A percentile compares a stretch with the other conserved stretches of the same genome.
These are phyloP conservation scores for Agonopterix alstromeriana DNA, from an alignment of 2,888 invertebrate genomes.

Conservation along the genomic window DNA sequence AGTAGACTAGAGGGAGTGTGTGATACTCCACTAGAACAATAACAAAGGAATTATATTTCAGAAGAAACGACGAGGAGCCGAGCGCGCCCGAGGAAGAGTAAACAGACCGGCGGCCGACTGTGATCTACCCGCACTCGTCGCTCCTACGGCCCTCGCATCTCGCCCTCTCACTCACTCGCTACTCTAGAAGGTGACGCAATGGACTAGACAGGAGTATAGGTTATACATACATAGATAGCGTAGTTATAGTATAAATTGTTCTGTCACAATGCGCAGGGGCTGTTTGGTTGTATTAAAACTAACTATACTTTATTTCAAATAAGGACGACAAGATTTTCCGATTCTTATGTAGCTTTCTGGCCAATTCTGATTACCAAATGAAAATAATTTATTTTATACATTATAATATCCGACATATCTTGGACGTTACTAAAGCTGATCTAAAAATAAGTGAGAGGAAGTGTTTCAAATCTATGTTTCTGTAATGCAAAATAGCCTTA, in stretches of 20 bases:
- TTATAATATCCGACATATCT: too few species aligned
- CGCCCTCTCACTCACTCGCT: not conserved
- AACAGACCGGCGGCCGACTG: not conserved
- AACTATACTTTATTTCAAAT: too few species aligned
- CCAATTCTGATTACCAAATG: too few species aligned
- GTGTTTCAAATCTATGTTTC: too few species aligned
- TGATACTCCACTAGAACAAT: not conserved
- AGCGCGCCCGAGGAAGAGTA: not conserved
- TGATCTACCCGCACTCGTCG: not conserved
- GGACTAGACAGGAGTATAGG: slow-evolving; percentile 2
- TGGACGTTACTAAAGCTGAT: too few species aligned
- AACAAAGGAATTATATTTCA: not conserved
- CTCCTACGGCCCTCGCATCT: not conserved
- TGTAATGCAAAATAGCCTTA: too few species aligned
- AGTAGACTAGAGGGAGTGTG: not conserved
- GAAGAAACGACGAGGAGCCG: not conserved
- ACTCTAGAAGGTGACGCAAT: slow-evolving; percentile 1
- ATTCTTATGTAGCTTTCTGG: too few species aligned
- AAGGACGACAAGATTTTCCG: too few species aligned
- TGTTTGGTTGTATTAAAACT: too few species aligned
- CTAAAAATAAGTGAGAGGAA: too few species aligned
- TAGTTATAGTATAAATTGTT: not conserved
- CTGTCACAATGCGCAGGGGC: too few species aligned
- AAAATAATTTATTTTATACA: too few species aligned
- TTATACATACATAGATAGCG: not conserved